These are phyloP conservation scores for Pseudochaenichthys georgianus DNA, from an alignment of 2,797 vertebrate species.

Conservation along the genomic window DNA sequence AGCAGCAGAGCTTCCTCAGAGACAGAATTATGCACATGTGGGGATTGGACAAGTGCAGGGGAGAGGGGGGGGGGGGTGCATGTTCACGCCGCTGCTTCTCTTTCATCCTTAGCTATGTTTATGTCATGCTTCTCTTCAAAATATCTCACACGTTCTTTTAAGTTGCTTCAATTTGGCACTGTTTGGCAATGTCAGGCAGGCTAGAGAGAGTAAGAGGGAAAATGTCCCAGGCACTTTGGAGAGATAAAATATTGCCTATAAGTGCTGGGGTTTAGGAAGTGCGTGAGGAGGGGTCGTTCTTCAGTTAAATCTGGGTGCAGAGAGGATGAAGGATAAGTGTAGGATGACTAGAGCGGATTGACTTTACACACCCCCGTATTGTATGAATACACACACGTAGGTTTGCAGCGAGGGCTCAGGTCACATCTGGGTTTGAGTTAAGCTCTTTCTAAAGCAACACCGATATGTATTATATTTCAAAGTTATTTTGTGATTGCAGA, in stretches of 20 bases:
- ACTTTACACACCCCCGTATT: conserved; percentile 62
- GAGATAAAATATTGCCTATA: conserved; percentile 54
- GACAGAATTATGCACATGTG: conserved; percentile 76
- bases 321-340: conserved; percentile 73
- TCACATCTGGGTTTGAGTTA: conserved; percentile 62
- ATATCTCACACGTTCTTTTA: conserved; percentile 61
- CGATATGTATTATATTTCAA: conserved; percentile 51
- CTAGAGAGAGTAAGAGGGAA: conserved; percentile 8
- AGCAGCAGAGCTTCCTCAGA: conserved; percentile 75
- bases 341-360: conserved; percentile 74
- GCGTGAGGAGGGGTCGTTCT: conserved; percentile 19
- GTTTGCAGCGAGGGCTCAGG: conserved; percentile 43
- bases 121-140: conserved; percentile 71
- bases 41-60: conserved; percentile 54
- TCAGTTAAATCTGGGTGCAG: conserved; percentile 66
- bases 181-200: conserved; percentile 56
- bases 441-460: conserved; percentile 58
- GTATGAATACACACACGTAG: conserved; percentile 37
- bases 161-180: conserved; percentile 63
- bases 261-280: conserved; percentile 42
- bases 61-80: not conserved
- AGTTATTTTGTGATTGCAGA: conserved; percentile 47
- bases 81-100: conserved; percentile 37
- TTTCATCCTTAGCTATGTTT: conserved; percentile 69
- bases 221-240: conserved; percentile 33